These are phyloP conservation scores for Smittia sp. DNA, from an alignment of 2,888 invertebrate genomes.

Conservation along the genomic window DNA sequence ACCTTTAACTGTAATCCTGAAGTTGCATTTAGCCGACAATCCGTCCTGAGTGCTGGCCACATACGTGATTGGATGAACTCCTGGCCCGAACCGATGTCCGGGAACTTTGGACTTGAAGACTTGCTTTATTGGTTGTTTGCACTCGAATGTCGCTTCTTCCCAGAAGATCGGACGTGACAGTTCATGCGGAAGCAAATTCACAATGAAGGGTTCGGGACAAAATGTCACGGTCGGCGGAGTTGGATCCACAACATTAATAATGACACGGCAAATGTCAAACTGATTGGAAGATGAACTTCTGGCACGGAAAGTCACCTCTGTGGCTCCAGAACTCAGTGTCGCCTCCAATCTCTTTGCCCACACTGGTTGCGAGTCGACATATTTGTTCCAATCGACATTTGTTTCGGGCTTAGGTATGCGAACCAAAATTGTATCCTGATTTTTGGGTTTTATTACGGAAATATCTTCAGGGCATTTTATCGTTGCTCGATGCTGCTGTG, in stretches of 20 bases:
- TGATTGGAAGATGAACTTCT: conserved; percentile 58
- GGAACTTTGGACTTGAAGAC: conserved; percentile 63
- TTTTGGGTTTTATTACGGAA: conserved; percentile 57
- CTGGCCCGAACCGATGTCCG: conserved; percentile 60
- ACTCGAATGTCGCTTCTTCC: conserved; percentile 64
- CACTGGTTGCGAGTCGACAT: conserved; percentile 59
- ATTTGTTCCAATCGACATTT: conserved; percentile 65
- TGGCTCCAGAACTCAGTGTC: conserved; percentile 59
- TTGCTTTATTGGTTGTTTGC: conserved; percentile 58
- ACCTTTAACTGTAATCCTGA: conserved; percentile 62
- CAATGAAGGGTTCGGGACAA: conserved; percentile 64
- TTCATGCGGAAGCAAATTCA: conserved; percentile 57
- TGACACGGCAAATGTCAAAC: conserved; percentile 59
- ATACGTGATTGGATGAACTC: conserved; percentile 63
- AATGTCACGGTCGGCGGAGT: conserved; percentile 58
- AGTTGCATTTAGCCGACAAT: conserved; percentile 62
- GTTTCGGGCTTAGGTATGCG: conserved; percentile 58
- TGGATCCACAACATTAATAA: conserved; percentile 59
- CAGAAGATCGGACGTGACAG: conserved; percentile 59
- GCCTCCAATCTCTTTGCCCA: conserved; percentile 63
- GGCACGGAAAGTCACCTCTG: conserved; percentile 61
- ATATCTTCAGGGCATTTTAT: conserved; percentile 65
- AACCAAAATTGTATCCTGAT: conserved; percentile 49
- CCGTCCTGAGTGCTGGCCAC: conserved; percentile 64
- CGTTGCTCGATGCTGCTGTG: conserved; percentile 52